Conservation (phyloP, 2,797 vertebrate species). For the Knipowitschia caucasica region DNA sequence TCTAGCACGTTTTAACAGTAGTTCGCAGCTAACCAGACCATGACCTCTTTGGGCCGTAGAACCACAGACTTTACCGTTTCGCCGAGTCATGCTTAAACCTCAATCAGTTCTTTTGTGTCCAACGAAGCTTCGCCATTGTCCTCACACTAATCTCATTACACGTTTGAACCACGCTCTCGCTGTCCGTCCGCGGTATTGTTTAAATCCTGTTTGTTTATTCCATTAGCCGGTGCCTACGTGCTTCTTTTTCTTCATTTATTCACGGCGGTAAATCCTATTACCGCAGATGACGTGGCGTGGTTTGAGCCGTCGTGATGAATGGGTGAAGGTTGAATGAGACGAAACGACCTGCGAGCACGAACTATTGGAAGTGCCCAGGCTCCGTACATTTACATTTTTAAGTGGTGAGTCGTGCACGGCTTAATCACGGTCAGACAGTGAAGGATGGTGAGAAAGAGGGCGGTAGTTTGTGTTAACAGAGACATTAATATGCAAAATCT, state of each 20-base stretch:
- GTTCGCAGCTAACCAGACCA: conserved; percentile 34
- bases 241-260: conserved; percentile 13
- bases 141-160: conserved; percentile 4
- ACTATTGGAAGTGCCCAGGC: conserved; percentile 1
- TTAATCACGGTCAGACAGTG: background rate
- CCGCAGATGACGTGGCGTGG: conserved; percentile 14
- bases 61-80: conserved; percentile 29
- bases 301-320: conserved; percentile 10
- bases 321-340: conserved; percentile 10
- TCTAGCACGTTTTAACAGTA: background rate
- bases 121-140: background rate
- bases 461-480: background rate
- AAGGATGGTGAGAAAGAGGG: background rate
- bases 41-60: conserved; percentile 18
- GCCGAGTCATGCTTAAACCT: conserved; percentile 33
- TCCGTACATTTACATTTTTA: background rate
- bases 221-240: conserved; percentile 13
- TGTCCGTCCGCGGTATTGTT: conserved; percentile 6
- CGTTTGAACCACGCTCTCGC: background rate
- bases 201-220: conserved; percentile 6
- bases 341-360: background rate
- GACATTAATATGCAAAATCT: too few species aligned
- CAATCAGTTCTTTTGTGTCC: conserved; percentile 8
- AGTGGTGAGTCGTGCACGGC: background rate
- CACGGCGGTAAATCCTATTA: conserved; percentile 33